Conservation (phyloP, 1,140 invertebrate species). For the Pristionchus pacificus region DNA sequence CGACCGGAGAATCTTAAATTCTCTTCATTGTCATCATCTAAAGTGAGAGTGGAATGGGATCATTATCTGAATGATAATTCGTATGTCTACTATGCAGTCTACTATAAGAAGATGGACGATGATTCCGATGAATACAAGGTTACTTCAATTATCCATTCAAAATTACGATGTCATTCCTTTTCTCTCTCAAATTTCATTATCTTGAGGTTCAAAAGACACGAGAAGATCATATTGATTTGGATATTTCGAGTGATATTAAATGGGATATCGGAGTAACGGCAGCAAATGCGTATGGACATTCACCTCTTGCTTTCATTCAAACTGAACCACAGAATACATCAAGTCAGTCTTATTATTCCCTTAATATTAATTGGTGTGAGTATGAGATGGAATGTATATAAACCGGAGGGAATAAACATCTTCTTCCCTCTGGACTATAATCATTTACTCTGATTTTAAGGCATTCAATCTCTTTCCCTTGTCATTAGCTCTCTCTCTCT, state of each 20-base stretch:
- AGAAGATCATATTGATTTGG: slow-evolving; percentile 6
- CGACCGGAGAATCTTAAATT: too few species aligned
- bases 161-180: slow-evolving; percentile 6
- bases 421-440: neutral
- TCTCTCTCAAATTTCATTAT: slow-evolving; percentile 3
- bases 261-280: slow-evolving; percentile 26
- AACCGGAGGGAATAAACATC: neutral
- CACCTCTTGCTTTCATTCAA: slow-evolving; percentile 12
- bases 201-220: neutral
- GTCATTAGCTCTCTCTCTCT: neutral
- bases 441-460: too few species aligned
- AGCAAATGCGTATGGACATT: slow-evolving; percentile 28
- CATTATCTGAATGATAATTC: neutral
- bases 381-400: too few species aligned
- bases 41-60: neutral
- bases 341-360: too few species aligned
- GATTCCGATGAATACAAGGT: slow-evolving; percentile 12
- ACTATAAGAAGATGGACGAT: slow-evolving; percentile 15
- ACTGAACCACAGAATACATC: neutral
- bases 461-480: too few species aligned
- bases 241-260: slow-evolving; percentile 1
- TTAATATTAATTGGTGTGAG: too few species aligned
- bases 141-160: too few species aligned
- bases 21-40: too few species aligned
- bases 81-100: slow-evolving; percentile 23